Conservation (phyloP, 2,888 invertebrate species). For the Scaptodrosophila latifasciaeformis region DNA sequence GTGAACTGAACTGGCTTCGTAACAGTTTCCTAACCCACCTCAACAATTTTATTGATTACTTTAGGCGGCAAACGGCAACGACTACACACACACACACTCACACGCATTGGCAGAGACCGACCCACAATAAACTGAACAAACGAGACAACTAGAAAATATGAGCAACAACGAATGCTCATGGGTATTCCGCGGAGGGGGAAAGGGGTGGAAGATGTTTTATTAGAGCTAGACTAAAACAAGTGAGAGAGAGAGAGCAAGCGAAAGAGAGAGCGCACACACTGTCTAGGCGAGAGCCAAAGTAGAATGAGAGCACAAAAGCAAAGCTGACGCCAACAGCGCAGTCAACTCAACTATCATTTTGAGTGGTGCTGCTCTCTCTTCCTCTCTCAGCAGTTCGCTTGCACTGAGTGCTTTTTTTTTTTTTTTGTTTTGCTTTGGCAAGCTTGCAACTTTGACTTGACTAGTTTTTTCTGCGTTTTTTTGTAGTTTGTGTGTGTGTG, state of each 20-base stretch:
- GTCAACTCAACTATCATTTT: slow-evolving; percentile 38
- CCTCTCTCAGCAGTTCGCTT: slow-evolving; percentile 9
- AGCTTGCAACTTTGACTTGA: too few relatives aligned
- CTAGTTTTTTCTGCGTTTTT: slow-evolving; percentile 26
- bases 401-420: too few relatives aligned
- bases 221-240: too few relatives aligned
- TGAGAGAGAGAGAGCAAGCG: slow-evolving; percentile 34
- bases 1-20: slow-evolving; percentile 49
- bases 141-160: neutral
- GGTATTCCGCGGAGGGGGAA: too few relatives aligned
- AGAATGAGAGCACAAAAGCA: neutral
- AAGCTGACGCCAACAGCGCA: neutral
- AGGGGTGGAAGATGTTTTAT: too few relatives aligned
- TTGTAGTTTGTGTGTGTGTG: slow-evolving; percentile 19
- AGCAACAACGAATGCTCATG: neutral
- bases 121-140: too few relatives aligned
- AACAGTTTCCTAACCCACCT: slow-evolving; percentile 75
- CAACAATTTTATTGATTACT: slow-evolving; percentile 75
- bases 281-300: neutral
- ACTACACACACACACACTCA: neutral
- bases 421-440: too few relatives aligned
- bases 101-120: too few relatives aligned
- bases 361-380: slow-evolving; percentile 11
- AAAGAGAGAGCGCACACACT: neutral
- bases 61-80: slow-evolving; percentile 57